These are phyloP conservation scores for Nothocercus nigrocapillus DNA, from an alignment of 2,113 vertebrate genomes.

Conservation along the genomic window DNA sequence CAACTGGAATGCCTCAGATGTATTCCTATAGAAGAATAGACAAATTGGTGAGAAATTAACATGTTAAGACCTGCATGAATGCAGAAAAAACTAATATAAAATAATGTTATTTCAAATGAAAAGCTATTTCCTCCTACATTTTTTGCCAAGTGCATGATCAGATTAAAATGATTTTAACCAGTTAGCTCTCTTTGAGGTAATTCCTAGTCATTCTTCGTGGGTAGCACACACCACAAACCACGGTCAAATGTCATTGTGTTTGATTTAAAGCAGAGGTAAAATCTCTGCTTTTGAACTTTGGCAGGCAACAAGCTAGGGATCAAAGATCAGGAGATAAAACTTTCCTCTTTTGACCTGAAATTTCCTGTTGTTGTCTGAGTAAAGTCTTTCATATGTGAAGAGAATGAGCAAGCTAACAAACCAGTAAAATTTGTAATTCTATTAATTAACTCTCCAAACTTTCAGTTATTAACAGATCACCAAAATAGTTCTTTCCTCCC, in stretches of 20 bases:
- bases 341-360: neutral
- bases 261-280: neutral
- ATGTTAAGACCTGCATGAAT: neutral
- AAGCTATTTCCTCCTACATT: neutral
- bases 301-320: neutral
- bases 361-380: neutral
- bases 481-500: neutral
- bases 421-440: neutral
- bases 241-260: neutral
- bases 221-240: neutral
- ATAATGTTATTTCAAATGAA: neutral
- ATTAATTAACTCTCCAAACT: neutral
- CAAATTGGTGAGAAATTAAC: neutral
- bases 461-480: neutral
- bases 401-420: neutral
- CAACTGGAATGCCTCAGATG: neutral
- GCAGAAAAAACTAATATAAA: neutral
- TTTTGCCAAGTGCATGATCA: neutral
- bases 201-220: neutral
- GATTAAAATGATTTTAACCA: neutral
- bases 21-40: neutral
- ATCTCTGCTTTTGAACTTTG: neutral
- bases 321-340: neutral
- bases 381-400: neutral
- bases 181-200: neutral